These are phyloP conservation scores for Anisognathus igniventris DNA, from an alignment of 2,797 vertebrate genomes.

Conservation along the genomic window DNA sequence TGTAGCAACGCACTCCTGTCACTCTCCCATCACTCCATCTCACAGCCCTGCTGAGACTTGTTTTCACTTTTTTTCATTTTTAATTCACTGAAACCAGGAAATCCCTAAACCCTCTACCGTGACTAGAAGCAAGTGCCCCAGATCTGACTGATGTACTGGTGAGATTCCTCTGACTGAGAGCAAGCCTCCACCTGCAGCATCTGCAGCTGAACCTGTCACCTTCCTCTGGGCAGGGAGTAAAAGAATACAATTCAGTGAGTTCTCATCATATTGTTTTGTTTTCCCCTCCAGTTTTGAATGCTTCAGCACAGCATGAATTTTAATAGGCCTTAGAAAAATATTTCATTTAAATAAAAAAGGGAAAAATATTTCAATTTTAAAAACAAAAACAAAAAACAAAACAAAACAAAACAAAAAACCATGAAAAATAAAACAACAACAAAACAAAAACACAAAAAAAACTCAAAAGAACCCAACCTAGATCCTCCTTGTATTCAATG, in stretches of 20 bases:
- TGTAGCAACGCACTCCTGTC: background rate
- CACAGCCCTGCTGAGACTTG: background rate
- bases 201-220: background rate
- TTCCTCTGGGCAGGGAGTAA: background rate
- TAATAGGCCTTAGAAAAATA: background rate
- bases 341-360: background rate
- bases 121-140: background rate
- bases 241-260: background rate
- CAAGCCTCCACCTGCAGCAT: background rate
- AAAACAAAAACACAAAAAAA: background rate
- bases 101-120: background rate
- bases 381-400: background rate
- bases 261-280: background rate
- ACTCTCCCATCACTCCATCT: background rate
- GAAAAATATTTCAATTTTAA: background rate
- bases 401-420: background rate
- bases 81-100: background rate
- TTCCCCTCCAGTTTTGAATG: background rate
- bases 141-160: background rate
- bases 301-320: background rate
- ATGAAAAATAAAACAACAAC: too few species aligned
- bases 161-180: background rate
- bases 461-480: rapidly evolving
- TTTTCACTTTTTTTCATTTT: background rate
- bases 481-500: background rate